Evolutionary conservation across 2,797 vertebrate genomes (phyloP), one percentile per base, ranked within the genome.

Genomic region (Leptodactylus fallax): DNA sequence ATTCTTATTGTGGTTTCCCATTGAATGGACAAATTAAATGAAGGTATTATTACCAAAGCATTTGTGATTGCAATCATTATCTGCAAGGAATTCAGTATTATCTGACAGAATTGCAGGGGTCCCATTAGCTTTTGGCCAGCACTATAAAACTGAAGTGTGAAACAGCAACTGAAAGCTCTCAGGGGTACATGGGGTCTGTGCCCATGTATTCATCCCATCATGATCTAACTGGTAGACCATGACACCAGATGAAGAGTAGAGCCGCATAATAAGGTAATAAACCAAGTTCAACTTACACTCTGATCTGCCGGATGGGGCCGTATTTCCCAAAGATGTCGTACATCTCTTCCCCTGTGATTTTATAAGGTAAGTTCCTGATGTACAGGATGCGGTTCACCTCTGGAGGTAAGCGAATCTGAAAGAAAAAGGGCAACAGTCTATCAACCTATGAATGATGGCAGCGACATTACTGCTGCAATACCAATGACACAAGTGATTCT

Each of bases 311-410:
- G 91, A 99, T 99, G 53, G 98, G 98, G 82, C 98, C 98, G 0
- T 99, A 99, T 91, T 99, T 99, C 51, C 98, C 97, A 92, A 99
- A 99, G 85, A 99, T 99, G 81, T 99, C 97, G 36, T 99, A 99
- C 98, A 99, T 99, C 92, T 99, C 98, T 92, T 99, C 98, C 0
- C 97, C 98, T 67, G 98, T 99, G 93, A 99, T 99, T 94, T 99
- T 99, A 90, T 99, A 99, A 0, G 98, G 98, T 88, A 99, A 93
- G 90, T 99, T 99, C 86, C 98, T 95, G 85, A 99, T 96, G 87
- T 99, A 99, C 16, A 99, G 93, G 90, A 99, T 99, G 67, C 98
- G 94, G 92, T 99, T 99, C 74, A 99, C 98, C 94, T 99, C 98
- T 0, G 98, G 98, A 4, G 98, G 98, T 90, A 99, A 96, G 74